Evolutionary conservation across 1,140 invertebrate species (phyloP).

Genomic region (Drosophila pruinosa): DNA sequence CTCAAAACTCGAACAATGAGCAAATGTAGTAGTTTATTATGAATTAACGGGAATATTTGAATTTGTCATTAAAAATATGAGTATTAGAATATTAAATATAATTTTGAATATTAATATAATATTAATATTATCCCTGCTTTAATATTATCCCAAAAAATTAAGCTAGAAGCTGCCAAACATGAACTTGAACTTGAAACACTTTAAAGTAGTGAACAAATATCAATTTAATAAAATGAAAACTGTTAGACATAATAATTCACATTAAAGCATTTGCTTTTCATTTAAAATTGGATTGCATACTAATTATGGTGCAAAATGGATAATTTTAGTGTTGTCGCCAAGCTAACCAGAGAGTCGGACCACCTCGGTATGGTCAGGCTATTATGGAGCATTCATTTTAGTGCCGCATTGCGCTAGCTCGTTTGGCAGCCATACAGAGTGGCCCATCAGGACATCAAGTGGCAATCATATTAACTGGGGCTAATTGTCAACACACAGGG

Average conservation of each 20-base stretch:
- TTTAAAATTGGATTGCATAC: neutral
- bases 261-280: neutral
- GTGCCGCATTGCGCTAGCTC: slow-evolving; percentile 58
- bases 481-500: slow-evolving; percentile 74
- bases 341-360: neutral
- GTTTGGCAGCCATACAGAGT: slow-evolving; percentile 38
- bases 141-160: too few species aligned
- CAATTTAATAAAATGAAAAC: too few species aligned
- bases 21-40: neutral
- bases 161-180: too few species aligned
- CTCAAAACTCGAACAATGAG: neutral
- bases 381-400: slow-evolving; percentile 47
- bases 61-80: too few species aligned
- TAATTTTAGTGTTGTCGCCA: neutral
- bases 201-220: too few species aligned
- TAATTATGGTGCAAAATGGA: neutral
- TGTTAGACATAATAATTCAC: too few species aligned
- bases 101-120: too few species aligned
- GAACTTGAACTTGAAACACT: too few species aligned
- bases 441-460: slow-evolving; percentile 70
- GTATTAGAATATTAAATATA: too few species aligned
- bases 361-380: neutral
- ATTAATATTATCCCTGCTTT: too few species aligned
- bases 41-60: too few species aligned
- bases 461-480: slow-evolving; percentile 77